A percentile compares a stretch with the other conserved stretches of the same genome.
phyloP scores from a whole-genome alignment of 2,888 invertebrate genomes.

The Pegoplata infirma region DNA sequence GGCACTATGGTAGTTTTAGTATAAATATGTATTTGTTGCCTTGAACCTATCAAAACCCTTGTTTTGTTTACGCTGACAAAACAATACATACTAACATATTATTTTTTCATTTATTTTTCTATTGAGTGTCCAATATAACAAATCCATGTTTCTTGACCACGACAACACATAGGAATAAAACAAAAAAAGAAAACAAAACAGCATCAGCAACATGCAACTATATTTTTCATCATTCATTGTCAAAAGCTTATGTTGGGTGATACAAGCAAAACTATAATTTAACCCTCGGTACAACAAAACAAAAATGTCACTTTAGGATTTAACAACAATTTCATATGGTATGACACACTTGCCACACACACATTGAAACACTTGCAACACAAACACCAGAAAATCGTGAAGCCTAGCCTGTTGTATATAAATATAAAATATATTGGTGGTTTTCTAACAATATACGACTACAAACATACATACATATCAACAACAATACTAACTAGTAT shows the following conservation, averaged over 20 bases:
- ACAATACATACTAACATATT: too few relatives aligned
- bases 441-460: too few relatives aligned
- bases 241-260: background rate
- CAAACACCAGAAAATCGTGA: background rate
- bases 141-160: background rate
- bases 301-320: constrained; percentile 38
- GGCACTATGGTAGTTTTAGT: too few relatives aligned
- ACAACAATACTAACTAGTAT: background rate
- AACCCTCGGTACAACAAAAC: constrained; percentile 13
- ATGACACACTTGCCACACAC: background rate
- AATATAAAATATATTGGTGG: background rate
- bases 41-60: background rate
- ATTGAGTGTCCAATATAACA: background rate
- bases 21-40: background rate
- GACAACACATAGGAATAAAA: background rate
- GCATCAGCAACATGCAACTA: background rate
- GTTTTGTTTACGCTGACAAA: background rate
- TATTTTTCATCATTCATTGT: background rate
- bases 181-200: background rate
- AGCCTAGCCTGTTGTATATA: background rate
- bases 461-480: too few relatives aligned
- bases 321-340: constrained; percentile 26
- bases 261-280: constrained; percentile 29
- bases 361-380: background rate
- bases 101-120: background rate